Percentiles rank a stretch among this genome's conserved stretches.
These are phyloP conservation scores for Euglossa dilemma DNA, from an alignment of 1,140 invertebrate genomes.

Conservation along the genomic window DNA sequence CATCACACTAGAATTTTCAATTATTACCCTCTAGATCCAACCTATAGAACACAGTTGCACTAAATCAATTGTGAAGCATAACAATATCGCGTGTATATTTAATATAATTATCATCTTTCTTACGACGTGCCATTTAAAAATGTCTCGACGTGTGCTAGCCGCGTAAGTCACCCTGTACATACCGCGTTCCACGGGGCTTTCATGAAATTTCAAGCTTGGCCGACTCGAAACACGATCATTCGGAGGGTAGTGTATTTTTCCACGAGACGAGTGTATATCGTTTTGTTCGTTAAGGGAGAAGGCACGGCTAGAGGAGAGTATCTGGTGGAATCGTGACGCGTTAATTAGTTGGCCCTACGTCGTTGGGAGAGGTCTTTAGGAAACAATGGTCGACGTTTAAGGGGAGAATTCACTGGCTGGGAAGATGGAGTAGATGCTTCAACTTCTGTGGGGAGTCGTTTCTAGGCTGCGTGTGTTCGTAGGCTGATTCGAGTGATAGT, in stretches of 20 bases:
- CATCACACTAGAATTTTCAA: no score
- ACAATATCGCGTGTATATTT: no score
- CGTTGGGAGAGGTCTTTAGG: neutral
- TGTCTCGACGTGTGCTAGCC: no score
- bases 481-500: neutral
- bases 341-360: conserved; percentile 12
- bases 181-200: neutral
- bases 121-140: no score
- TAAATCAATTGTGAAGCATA: no score
- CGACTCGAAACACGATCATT: neutral
- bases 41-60: no score
- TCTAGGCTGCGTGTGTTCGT: neutral
- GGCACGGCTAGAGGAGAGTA: neutral
- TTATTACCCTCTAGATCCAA: no score
- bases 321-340: neutral
- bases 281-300: neutral
- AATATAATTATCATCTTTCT: no score
- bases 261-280: neutral
- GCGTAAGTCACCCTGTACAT: no score
- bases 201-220: neutral
- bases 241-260: neutral
- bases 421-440: neutral
- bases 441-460: neutral
- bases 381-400: conserved; percentile 2
- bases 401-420: neutral